Conservation (phyloP, 2,797 vertebrate genomes). For the Microctenopoma steveboyesi region DNA sequence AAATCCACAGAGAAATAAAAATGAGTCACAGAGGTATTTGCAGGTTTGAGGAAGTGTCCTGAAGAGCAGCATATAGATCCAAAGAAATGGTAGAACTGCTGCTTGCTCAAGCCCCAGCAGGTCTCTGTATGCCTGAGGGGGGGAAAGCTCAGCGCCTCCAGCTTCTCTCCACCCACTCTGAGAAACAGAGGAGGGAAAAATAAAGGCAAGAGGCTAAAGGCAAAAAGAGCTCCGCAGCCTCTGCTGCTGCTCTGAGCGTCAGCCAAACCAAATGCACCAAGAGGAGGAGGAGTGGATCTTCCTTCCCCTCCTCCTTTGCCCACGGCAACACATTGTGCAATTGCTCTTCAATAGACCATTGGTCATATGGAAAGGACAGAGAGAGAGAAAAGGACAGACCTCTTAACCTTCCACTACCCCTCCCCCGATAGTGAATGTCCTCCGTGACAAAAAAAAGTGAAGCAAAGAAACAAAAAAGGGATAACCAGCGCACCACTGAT, state of each 20-base stretch:
- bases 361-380: conserved; percentile 68
- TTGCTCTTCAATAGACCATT: conserved; percentile 74
- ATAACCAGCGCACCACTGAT: conserved; percentile 32
- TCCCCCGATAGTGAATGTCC: conserved; percentile 51
- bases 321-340: conserved; percentile 77
- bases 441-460: conserved; percentile 33
- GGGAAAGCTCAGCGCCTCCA: conserved; percentile 41
- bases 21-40: conserved; percentile 15
- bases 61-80: conserved; percentile 40
- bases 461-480: conserved; percentile 28
- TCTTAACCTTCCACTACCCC: conserved; percentile 73
- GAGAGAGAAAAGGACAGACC: conserved; percentile 68
- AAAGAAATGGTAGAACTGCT: conserved; percentile 45
- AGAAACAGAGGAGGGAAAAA: conserved; percentile 66
- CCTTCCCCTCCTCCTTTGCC: conserved; percentile 56
- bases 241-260: conserved; percentile 60
- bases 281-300: conserved; percentile 40
- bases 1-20: conserved; percentile 10
- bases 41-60: conserved; percentile 28
- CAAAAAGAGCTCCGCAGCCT: conserved; percentile 56
- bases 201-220: conserved; percentile 60
- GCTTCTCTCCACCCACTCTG: conserved; percentile 72
- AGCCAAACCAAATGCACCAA: conserved; percentile 70
- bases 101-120: conserved; percentile 55
- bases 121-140: conserved; percentile 43